Conservation (phyloP, 2,113 vertebrate genomes). For the Chitala chitala region DNA sequence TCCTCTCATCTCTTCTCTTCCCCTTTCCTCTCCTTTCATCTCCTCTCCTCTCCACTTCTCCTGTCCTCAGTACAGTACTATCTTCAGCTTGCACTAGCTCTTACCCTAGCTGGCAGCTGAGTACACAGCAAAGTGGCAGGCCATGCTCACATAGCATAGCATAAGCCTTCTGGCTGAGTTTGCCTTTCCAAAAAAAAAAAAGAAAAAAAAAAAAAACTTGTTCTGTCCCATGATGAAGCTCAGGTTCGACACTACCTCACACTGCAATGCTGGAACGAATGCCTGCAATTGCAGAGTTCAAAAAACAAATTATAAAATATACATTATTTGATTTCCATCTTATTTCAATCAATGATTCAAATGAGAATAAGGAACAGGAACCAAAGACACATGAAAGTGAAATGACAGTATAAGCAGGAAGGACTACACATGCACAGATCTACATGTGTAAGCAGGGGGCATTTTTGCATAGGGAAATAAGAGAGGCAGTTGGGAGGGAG, state of each 20-base stretch:
- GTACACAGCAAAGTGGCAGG: slow-evolving; percentile 34
- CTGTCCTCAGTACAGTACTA: background rate
- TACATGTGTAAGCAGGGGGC: background rate
- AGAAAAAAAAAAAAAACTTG: too few relatives aligned
- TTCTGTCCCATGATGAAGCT: too few relatives aligned
- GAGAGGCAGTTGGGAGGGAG: slow-evolving; percentile 13
- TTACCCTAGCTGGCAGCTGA: slow-evolving; percentile 41
- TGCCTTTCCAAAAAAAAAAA: slow-evolving; percentile 37
- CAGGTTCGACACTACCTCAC: too few relatives aligned
- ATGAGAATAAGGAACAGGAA: too few relatives aligned
- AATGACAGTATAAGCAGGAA: background rate
- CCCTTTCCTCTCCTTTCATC: too few relatives aligned
- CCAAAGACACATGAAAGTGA: background rate
- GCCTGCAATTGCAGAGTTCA: too few relatives aligned
- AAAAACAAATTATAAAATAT: too few relatives aligned
- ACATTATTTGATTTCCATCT: too few relatives aligned
- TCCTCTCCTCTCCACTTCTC: too few relatives aligned
- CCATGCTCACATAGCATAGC: slow-evolving; percentile 31
- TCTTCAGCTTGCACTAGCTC: slow-evolving; percentile 29
- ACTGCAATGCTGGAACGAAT: too few relatives aligned
- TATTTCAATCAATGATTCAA: too few relatives aligned
- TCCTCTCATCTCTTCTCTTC: too few relatives aligned
- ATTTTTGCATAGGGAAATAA: slow-evolving; percentile 17
- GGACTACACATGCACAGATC: background rate
- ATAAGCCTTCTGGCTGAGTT: slow-evolving; percentile 35